Percentiles rank a stretch among this genome's conserved stretches.
These are phyloP conservation scores for Abramis brama DNA, from an alignment of 2,113 vertebrate species.

Conservation along the genomic window DNA sequence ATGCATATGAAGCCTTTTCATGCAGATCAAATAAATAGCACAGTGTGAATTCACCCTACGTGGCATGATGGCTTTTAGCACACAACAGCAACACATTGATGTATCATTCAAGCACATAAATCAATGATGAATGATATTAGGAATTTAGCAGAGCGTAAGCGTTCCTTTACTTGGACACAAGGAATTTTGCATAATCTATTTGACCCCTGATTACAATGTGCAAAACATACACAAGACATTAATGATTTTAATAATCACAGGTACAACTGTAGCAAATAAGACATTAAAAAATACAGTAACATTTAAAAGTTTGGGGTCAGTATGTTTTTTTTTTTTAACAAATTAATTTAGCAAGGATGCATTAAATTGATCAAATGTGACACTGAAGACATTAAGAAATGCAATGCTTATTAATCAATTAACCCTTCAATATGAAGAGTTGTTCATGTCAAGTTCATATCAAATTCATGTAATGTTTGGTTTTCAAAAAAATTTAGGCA, in stretches of 20 bases:
- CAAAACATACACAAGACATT: not conserved
- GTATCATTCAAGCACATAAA: not conserved
- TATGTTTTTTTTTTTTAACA: not conserved
- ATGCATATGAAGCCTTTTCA: not conserved
- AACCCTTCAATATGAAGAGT: too few species aligned
- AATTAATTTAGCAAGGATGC: not conserved
- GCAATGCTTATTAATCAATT: too few species aligned
- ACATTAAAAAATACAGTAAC: not conserved
- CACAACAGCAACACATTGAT: not conserved
- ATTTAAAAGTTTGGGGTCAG: not conserved
- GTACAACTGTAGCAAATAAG: not conserved
- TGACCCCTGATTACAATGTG: conserved; percentile 1
- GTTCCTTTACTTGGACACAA: not conserved
- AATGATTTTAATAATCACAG: not conserved
- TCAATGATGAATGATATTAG: not conserved
- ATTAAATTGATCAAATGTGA: not conserved
- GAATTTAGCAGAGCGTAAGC: not conserved
- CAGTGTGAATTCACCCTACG: not conserved
- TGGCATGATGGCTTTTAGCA: not conserved
- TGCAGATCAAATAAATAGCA: not conserved
- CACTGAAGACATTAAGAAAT: not conserved
- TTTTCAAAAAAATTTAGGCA: not conserved
- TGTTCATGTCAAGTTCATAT: too few species aligned
- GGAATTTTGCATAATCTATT: not conserved
- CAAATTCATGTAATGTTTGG: too few species aligned